Conservation (phyloP, 2,113 vertebrate species). For the Plestiodon gilberti region DNA sequence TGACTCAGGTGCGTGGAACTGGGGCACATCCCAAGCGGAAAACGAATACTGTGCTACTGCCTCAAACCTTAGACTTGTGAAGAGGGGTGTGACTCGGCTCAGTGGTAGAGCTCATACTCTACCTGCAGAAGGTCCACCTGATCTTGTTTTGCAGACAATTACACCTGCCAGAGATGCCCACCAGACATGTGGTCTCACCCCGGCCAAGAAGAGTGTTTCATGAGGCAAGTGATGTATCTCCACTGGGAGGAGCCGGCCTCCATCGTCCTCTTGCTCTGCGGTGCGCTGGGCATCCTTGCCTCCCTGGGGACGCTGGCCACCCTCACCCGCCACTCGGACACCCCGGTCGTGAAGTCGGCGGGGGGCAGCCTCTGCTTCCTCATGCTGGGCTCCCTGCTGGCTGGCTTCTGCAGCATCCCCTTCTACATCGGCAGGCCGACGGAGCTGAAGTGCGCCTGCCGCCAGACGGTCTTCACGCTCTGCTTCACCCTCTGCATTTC, state of each 20-base stretch:
- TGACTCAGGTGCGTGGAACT: too few species aligned
- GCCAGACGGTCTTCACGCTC: constrained; percentile 77
- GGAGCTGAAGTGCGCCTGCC: constrained; percentile 69
- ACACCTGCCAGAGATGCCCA: constrained; percentile 74
- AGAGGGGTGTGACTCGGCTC: too few species aligned
- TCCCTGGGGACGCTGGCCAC: constrained; percentile 65
- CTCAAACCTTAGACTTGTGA: too few species aligned
- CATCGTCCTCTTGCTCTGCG: constrained; percentile 67
- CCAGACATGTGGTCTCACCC: constrained; percentile 74
- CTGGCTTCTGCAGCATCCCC: constrained; percentile 69
- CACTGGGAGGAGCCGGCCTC: constrained; percentile 69
- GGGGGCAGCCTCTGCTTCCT: constrained; percentile 84
- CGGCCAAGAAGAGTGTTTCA: constrained; percentile 70
- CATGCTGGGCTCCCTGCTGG: constrained; percentile 76
- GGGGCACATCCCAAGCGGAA: too few species aligned
- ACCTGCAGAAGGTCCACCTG: too few species aligned
- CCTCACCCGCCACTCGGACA: constrained; percentile 76
- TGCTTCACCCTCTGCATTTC: constrained; percentile 82
- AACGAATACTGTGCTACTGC: too few species aligned
- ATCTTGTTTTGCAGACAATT: constrained; percentile 67
- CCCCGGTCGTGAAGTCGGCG: constrained; percentile 82
- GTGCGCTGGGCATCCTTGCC: constrained; percentile 76
- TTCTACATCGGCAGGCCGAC: constrained; percentile 75
- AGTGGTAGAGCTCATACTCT: too few species aligned
- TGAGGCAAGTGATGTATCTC: constrained; percentile 69